These are phyloP conservation scores for Tachina fera DNA, from an alignment of 2,888 invertebrate genomes.

Conservation along the genomic window DNA sequence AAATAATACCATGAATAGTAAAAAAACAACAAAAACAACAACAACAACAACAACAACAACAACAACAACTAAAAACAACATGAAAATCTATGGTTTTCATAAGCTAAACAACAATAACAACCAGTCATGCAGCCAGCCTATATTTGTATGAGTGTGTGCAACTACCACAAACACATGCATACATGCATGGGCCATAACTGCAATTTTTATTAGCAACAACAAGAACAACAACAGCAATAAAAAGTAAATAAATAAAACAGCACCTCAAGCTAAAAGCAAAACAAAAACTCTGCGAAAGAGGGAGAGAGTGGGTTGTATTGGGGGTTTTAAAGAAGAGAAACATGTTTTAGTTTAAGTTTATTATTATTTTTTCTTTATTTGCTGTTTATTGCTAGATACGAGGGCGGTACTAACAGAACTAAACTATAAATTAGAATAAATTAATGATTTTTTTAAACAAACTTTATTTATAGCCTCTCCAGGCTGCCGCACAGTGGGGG, in stretches of 20 bases:
- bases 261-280: slow-evolving; percentile 23
- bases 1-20: slow-evolving; percentile 37
- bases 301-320: slow-evolving; percentile 32
- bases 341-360: slow-evolving; percentile 43
- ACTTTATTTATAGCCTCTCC: no score
- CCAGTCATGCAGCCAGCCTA: slow-evolving; percentile 28
- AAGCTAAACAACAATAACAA: slow-evolving; percentile 41
- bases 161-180: background rate
- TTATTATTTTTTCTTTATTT: background rate
- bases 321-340: slow-evolving; percentile 38
- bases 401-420: background rate
- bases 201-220: slow-evolving; percentile 39
- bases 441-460: no score
- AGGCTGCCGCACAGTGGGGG: no score
- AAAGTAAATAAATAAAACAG: slow-evolving; percentile 17
- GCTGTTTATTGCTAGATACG: slow-evolving; percentile 7
- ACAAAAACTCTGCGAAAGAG: slow-evolving; percentile 4
- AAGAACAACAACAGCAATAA: background rate
- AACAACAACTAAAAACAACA: slow-evolving; percentile 26
- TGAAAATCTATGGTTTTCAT: slow-evolving; percentile 61
- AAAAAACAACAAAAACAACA: slow-evolving; percentile 21
- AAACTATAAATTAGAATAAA: no score
- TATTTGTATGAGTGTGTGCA: background rate
- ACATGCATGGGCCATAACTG: background rate
- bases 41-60: slow-evolving; percentile 16